Evolutionary conservation across 2,797 vertebrate genomes (phyloP).

Genomic region (Mycteria americana): DNA sequence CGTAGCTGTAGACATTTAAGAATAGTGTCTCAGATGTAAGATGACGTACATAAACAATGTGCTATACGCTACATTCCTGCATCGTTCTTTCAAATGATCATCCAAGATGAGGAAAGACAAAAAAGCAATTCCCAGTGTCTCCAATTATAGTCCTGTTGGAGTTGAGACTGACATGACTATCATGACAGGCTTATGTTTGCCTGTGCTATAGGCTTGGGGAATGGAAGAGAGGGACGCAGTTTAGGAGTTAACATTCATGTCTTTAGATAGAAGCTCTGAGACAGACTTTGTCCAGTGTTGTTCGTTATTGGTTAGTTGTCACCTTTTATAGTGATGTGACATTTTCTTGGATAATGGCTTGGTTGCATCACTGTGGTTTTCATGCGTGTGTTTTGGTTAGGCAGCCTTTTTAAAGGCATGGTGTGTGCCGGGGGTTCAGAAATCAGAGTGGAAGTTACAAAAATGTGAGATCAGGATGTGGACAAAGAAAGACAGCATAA

Average conservation of each 20-base stretch:
- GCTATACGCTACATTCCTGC: neutral
- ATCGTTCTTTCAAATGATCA: neutral
- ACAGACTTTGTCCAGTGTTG: neutral
- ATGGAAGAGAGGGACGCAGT: neutral
- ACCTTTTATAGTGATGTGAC: neutral
- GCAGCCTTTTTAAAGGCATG: neutral
- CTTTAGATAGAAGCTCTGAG: neutral
- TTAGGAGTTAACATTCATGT: neutral
- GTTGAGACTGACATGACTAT: neutral
- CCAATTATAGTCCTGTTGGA: neutral
- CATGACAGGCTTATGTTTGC: neutral
- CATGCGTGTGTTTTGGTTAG: neutral
- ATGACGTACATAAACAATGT: slow-evolving; percentile 7
- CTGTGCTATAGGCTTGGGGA: neutral
- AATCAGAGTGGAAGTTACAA: neutral
- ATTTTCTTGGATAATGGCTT: neutral
- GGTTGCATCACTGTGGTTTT: neutral
- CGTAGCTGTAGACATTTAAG: neutral
- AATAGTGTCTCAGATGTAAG: neutral
- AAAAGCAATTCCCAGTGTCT: neutral
- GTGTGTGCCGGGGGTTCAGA: neutral
- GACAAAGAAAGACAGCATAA: neutral
- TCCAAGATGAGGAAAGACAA: neutral
- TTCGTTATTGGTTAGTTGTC: neutral
- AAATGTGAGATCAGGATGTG: neutral